These are phyloP conservation scores for Lasioglossum vierecki DNA, from an alignment of 2,888 invertebrate genomes.

Conservation along the genomic window DNA sequence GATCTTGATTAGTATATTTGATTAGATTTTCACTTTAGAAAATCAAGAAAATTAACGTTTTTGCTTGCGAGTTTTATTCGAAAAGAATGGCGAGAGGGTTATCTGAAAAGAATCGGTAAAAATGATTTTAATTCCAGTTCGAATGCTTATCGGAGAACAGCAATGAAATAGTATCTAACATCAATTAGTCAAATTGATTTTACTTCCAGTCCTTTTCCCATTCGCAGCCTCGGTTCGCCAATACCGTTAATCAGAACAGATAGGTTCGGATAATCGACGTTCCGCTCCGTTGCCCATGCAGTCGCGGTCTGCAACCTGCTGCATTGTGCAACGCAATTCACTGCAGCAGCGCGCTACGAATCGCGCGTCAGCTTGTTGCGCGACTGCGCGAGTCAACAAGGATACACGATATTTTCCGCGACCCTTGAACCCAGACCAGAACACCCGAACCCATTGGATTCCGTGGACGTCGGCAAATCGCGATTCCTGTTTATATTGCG, in stretches of 20 bases:
- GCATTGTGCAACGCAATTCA: slow-evolving; percentile 50
- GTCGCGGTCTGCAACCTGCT: slow-evolving; percentile 29
- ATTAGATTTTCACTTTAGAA: neutral
- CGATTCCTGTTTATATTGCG: neutral
- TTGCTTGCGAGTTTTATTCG: neutral
- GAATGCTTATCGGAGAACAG: neutral
- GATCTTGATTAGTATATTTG: neutral
- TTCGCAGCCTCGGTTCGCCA: neutral
- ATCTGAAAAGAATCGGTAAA: neutral
- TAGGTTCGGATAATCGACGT: slow-evolving; percentile 11
- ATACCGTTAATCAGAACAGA: slow-evolving; percentile 6
- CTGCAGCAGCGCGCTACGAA: slow-evolving; percentile 47
- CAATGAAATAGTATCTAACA: slow-evolving; percentile 4
- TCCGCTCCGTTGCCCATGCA: neutral
- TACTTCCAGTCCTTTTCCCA: neutral
- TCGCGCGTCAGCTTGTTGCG: slow-evolving; percentile 42
- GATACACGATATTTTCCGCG: slow-evolving; percentile 48
- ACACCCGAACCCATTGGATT: slow-evolving; percentile 38
- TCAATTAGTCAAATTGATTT: slow-evolving; percentile 22
- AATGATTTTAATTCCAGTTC: neutral
- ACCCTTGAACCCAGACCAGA: slow-evolving; percentile 50
- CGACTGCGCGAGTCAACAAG: slow-evolving; percentile 56
- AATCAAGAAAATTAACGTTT: neutral
- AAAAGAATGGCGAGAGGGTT: neutral
- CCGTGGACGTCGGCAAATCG: slow-evolving; percentile 48